Evolutionary conservation across 2,113 vertebrate genomes (phyloP), one percentile per base, ranked within the genome.

Genomic region (Nansenia antarctica): DNA sequence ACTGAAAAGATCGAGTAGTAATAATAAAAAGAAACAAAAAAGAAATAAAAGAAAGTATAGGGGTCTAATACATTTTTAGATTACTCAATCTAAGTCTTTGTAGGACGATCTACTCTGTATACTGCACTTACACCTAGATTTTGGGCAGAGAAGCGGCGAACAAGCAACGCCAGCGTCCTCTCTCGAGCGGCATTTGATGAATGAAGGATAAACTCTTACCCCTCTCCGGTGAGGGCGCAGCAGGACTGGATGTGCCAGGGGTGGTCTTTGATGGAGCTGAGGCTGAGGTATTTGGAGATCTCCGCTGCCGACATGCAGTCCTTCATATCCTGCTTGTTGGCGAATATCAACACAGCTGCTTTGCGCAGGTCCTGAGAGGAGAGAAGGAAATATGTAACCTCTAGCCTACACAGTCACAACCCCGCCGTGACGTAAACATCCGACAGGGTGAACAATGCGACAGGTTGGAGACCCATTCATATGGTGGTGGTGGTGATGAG

Each of bases 171-270:
- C n/a, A n/a, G n/a, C n/a, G n/a, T n/a, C n/a, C n/a, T n/a, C n/a
- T n/a, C n/a, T n/a, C n/a, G n/a, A n/a, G n/a, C n/a, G n/a, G n/a
- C n/a, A n/a, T n/a, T n/a, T n/a, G n/a, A n/a, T n/a, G n/a, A n/a
- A n/a, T n/a, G n/a, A n/a, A n/a, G n/a, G n/a, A n/a, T n/a, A n/a
- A n/a, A n/a, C 7, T 55, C 95, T 94, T 87, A 99, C 97, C 97
- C 98, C 72, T 99, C 96, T 68, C 97, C 98, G 64, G 97, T 98
- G 8, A 99, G 95, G 67, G 95, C 97, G 73, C 97, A 99, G 90
- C 97, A 99, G 2, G 97, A 97, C 88, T 99, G 97, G 67, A 99
- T 98, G 89, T 99, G 96, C 97, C 98, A 99, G 73, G 96, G 97
- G 85, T 99, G 98, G 89, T 99, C 98, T 90, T 98, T 98, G 78